These are phyloP conservation scores for Pempheris klunzingeri DNA, from an alignment of 2,797 vertebrate species.

Conservation along the genomic window DNA sequence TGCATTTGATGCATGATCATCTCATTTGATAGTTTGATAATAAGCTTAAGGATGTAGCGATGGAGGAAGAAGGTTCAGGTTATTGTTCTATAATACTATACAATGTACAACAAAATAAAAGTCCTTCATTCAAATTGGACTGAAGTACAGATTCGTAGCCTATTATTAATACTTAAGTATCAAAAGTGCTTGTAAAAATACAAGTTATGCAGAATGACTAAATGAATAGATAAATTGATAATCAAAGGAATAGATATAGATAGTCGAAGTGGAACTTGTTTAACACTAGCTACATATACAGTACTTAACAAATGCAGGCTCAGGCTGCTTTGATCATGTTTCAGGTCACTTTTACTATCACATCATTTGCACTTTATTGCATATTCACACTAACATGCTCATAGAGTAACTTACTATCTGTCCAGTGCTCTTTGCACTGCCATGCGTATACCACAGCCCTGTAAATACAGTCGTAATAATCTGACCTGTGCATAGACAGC, in stretches of 20 bases:
- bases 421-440: not conserved
- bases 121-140: not conserved
- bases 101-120: not conserved
- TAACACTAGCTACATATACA: not conserved
- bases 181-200: not conserved
- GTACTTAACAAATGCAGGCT: too few species aligned
- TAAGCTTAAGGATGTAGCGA: not conserved
- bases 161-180: not conserved
- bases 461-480: not conserved
- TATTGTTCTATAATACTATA: not conserved
- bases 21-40: not conserved
- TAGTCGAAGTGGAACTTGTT: not conserved
- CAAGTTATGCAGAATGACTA: not conserved
- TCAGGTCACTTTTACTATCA: not conserved
- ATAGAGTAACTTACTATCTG: too few species aligned
- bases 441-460: not conserved
- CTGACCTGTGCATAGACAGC: not conserved
- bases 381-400: not conserved
- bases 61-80: not conserved
- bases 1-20: not conserved
- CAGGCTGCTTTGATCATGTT: not conserved
- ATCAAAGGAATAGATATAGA: not conserved
- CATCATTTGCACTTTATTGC: not conserved
- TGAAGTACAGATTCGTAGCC: not conserved
- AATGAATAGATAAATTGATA: not conserved